These are phyloP conservation scores for Orchesella flavescens DNA, from an alignment of 2,888 invertebrate species.

Conservation along the genomic window DNA sequence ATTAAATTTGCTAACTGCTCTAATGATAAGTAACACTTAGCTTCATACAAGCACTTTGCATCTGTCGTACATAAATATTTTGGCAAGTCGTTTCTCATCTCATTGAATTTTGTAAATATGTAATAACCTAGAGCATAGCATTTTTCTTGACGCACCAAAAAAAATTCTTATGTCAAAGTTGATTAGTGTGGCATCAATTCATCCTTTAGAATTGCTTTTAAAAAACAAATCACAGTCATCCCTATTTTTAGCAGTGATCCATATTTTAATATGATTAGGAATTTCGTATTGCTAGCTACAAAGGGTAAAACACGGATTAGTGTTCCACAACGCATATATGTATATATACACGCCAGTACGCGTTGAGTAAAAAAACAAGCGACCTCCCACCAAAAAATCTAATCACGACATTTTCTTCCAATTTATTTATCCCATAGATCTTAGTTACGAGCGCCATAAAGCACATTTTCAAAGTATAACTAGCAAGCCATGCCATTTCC, in stretches of 20 bases:
- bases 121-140: too few relatives aligned
- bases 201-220: too few relatives aligned
- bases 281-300: too few relatives aligned
- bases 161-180: too few relatives aligned
- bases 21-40: too few relatives aligned
- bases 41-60: too few relatives aligned
- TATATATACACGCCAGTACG: background rate
- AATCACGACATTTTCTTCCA: constrained; percentile 66
- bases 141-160: too few relatives aligned
- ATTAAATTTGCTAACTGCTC: too few relatives aligned
- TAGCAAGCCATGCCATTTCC: constrained; percentile 20
- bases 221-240: background rate
- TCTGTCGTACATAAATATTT: too few relatives aligned
- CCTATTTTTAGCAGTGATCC: constrained; percentile 1
- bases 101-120: too few relatives aligned
- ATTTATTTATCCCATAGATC: constrained; percentile 66
- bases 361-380: constrained; percentile 1
- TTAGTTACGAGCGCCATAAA: constrained; percentile 64
- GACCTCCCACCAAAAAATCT: constrained; percentile 60
- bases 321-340: background rate
- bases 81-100: too few relatives aligned
- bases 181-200: too few relatives aligned
- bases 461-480: constrained; percentile 52
- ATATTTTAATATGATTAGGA: constrained; percentile 19
- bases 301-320: background rate